These are phyloP conservation scores for Cephalopachus bancanus DNA, from an alignment of 2,797 vertebrate species.

Conservation along the genomic window DNA sequence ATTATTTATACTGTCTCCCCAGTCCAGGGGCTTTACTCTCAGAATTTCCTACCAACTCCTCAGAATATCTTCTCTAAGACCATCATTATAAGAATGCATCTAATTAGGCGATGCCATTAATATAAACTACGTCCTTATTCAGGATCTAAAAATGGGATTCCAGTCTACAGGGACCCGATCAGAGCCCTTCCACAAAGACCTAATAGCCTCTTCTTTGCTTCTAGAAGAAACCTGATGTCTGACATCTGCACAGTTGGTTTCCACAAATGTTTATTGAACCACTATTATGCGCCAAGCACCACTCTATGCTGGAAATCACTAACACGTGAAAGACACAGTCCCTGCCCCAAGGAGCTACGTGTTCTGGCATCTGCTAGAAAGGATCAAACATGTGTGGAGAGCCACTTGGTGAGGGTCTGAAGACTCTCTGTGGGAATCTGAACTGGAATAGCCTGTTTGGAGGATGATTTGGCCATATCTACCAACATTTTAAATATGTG, in stretches of 20 bases:
- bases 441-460: not conserved
- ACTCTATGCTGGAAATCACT: not conserved
- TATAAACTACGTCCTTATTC: not conserved
- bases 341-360: not conserved
- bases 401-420: not conserved
- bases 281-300: not conserved
- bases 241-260: not conserved
- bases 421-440: not conserved
- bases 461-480: not conserved
- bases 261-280: slow-evolving; percentile 9
- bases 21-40: not conserved
- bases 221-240: not conserved
- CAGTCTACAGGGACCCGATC: not conserved
- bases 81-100: not conserved
- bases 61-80: not conserved
- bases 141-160: not conserved
- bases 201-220: not conserved
- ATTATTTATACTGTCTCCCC: not conserved
- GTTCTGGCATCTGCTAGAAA: not conserved
- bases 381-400: not conserved
- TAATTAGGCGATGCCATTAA: not conserved
- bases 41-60: not conserved
- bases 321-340: not conserved
- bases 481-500: not conserved
- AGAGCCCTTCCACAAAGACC: slow-evolving; percentile 25